Conservation (phyloP, 2,888 invertebrate species). For the Hanleya hanleyi region DNA sequence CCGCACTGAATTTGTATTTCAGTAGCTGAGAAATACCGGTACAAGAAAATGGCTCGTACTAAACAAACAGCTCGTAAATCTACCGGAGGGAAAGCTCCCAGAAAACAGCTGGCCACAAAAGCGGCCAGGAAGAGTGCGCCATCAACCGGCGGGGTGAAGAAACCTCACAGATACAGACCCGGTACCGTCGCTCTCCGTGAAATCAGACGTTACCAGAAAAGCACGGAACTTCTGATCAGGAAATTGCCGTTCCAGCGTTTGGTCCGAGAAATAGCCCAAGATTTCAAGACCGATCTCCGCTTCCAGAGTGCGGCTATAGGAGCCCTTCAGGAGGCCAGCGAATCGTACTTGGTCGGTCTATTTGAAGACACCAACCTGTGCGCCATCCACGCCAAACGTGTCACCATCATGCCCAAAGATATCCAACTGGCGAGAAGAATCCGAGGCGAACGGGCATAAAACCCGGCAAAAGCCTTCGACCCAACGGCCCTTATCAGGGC, state of each 20-base stretch:
- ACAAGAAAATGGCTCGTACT: no score
- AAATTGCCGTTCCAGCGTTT: constrained; percentile 96
- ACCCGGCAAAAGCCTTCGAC: neutral
- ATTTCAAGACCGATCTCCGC: constrained; percentile 89
- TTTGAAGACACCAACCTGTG: constrained; percentile 98
- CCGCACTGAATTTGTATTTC: no score
- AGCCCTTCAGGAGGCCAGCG: constrained; percentile 82
- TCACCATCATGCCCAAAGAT: constrained; percentile 98
- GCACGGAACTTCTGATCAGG: constrained; percentile 94
- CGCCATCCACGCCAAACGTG: constrained; percentile 96
- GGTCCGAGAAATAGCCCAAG: constrained; percentile 97
- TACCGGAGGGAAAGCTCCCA: no score
- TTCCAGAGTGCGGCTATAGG: constrained; percentile 97
- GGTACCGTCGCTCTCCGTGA: constrained; percentile 98
- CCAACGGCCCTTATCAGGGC: constrained; percentile 52
- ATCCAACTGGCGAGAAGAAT: constrained; percentile 96
- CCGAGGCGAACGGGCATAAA: constrained; percentile 85
- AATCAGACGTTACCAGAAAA: constrained; percentile 97
- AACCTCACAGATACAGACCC: constrained; percentile 96
- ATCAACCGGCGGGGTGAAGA: constrained; percentile 96
- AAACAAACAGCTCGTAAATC: no score
- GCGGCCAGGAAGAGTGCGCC: constrained; percentile 96
- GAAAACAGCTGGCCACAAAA: constrained; percentile 94
- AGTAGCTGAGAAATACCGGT: no score
- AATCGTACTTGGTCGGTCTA: constrained; percentile 92